Evolutionary conservation across 2,113 vertebrate genomes (phyloP), one percentile per base, ranked within the genome.

Genomic region (Mohoua ochrocephala): DNA sequence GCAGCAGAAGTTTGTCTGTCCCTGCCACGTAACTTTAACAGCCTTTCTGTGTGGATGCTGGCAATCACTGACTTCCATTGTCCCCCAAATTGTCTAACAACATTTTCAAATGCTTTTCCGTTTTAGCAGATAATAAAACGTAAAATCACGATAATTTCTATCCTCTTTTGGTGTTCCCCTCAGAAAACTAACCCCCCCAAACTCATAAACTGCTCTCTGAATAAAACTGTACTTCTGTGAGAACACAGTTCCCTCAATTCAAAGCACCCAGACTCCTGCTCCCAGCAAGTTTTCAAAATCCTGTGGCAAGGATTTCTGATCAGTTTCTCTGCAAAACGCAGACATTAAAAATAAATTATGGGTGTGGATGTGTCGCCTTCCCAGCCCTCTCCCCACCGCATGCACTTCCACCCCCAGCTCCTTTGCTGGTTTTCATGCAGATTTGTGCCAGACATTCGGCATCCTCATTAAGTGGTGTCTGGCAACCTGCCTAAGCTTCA

Each of bases 381-480:
- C 73, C 91, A 68, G 81, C 61, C 96, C 90, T 95, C 84, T 96
- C 87, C 85, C 87, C 76, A 93, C 68, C 1, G 0, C 89, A 82
- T 4, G 8, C 94, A 41, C 84, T 86, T 88, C 87, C 96, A 96
- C 94, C 93, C 92, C 91, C 95, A 87, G 78, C 80, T 96, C 83
- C 93, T 96, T 64, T 56, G 86, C 96, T 84, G 92, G 94, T 94
- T 96, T 97, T 97, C 93, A 76, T 73, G 91, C 92, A 97, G 97
- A 97, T 97, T 84, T 87, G 95, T 95, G 98, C 97, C 98, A 98
- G 97, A 98, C 97, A 95, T 70, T 97, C 95, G 28, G 97, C 84
- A 96, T 96, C 97, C 97, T 98, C 97, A 98, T 97, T 98, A 98
- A 98, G 98, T 97, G 97, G 92, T 95, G 95, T 94, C 98, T 98